Evolutionary conservation across 1,140 invertebrate species (phyloP).

Genomic region (Drosophila tsacasi): DNA sequence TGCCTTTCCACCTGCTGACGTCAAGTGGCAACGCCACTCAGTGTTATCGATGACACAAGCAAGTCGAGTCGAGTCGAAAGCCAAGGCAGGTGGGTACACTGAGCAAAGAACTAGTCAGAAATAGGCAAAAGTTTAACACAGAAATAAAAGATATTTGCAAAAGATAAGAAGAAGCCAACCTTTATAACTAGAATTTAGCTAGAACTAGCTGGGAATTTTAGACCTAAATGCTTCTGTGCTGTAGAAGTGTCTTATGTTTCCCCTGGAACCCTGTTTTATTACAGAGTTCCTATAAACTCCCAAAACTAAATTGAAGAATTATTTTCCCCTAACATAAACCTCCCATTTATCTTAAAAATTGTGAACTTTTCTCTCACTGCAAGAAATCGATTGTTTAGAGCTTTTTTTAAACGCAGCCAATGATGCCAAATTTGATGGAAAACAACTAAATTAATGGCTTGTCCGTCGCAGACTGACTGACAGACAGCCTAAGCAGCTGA

Average conservation of each 20-base stretch:
- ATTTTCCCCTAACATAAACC: background rate
- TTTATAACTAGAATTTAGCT: background rate
- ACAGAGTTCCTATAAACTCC: background rate
- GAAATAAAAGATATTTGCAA: accelerated
- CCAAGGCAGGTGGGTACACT: slow-evolving; percentile 38
- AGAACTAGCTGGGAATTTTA: background rate
- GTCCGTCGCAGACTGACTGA: slow-evolving; percentile 31
- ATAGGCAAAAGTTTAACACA: too few species aligned
- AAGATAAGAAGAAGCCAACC: background rate
- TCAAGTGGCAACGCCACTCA: slow-evolving; percentile 51
- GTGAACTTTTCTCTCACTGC: background rate
- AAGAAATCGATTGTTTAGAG: slow-evolving; percentile 15
- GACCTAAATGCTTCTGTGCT: background rate
- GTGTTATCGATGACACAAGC: slow-evolving; percentile 42
- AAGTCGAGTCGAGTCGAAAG: slow-evolving; percentile 6
- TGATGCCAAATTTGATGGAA: slow-evolving; percentile 36
- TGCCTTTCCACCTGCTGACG: slow-evolving; percentile 44
- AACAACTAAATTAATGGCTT: slow-evolving; percentile 50
- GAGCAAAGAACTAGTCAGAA: background rate
- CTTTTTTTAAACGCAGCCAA: slow-evolving; percentile 26
- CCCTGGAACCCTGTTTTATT: background rate
- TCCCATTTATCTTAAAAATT: background rate
- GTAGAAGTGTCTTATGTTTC: background rate
- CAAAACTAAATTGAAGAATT: background rate
- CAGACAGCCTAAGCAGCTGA: slow-evolving; percentile 54